Evolutionary conservation across 2,888 invertebrate genomes (phyloP), one percentile per base, ranked within the genome.

Genomic region (Ophraella communa): DNA sequence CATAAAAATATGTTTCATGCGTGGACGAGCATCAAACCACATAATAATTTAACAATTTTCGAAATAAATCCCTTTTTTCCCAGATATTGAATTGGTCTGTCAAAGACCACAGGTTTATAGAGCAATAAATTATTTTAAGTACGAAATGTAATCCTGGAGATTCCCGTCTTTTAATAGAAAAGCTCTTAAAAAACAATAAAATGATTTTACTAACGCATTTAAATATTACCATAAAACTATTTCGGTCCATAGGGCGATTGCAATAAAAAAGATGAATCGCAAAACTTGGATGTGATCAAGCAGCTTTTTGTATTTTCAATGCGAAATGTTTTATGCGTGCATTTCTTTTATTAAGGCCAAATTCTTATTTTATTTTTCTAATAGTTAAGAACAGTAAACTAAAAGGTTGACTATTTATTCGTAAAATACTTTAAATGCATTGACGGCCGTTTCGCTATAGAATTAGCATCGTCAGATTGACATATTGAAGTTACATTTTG

Each of bases 81-180:
- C 4, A 23, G 35, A 58, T 51, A 58, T 49, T 39, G 58, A 58
- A 58, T 51, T 35, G 58, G 49, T 58, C 35, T 58, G 58, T 58
- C 58, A 58, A 49, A 39, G 51, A 58, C 58, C 58, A 33, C 58
- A 39, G 51, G 35, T 58, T 58, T 58, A 58, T 58, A 39, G 57
- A n/a, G 33, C 58, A 42, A 58, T 58, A 58, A 58, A 58, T 58
- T 58, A 58, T 58, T 51, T 58, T 58, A 51, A 58, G 49, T 51
- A 58, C 58, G 58, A 49, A 51, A 58, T 51, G 45, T 58, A 51
- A 54, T 49, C 58, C 42, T 27, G 35, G 49, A 49, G 35, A 24
- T 39, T 58, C 49, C 21, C 23, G 23, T 58, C 49, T 45, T 58
- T 51, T 51, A 58, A 58, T 58, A 35, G 58, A 58, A 51, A 33